Evolutionary conservation across 2,888 invertebrate species (phyloP), one percentile per base, ranked within the genome.

Genomic region (Oligia fasciuncula): DNA sequence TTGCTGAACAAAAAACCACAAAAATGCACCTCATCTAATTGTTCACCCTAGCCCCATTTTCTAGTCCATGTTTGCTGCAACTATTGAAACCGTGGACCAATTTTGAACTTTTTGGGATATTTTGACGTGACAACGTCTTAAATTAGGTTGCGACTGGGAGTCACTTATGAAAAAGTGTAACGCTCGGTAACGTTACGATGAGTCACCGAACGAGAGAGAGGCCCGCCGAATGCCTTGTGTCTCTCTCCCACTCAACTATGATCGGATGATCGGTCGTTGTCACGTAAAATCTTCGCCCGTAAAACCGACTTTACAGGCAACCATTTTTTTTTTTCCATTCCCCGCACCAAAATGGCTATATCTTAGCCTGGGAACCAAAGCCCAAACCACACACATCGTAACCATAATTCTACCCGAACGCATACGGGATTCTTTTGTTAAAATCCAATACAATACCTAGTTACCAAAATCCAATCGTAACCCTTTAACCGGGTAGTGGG

Each of bases 381-480:
- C 11, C 43, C 1, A 35, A 65, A 35, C 76, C 17, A 4, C 4
- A n/a, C 17, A 35, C 51, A 19, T n/a, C 69, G n/a, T 76, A 57
- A 35, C 35, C 57, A 54, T 77, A 66, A 57, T 9, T 77, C 11
- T 77, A 40, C 0, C 76, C 29, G 5, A 77, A 66, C 2, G 49
- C n/a, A 29, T 62, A 40, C 23, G 29, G 17, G 43, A 68, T 11
- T 76, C 68, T 67, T 77, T 83, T 82, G 77, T 82, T 83, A 43
- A 74, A 73, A 57, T 57, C 43, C 49, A 73, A 63, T 71, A 73
- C 70, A 68, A 60, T 46, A 29, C 29, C 0, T 29, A n/a, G 29
- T 62, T 35, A 11, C 43, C 4, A 35, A 4, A n/a, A 23, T 14
- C n/a, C 35, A 73, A 63, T 76, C 2, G 11, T 14, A 74, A 65